Base-by-base conservation (phyloP, 2,113 vertebrate species). In the Myotis lucifugus region DNA sequence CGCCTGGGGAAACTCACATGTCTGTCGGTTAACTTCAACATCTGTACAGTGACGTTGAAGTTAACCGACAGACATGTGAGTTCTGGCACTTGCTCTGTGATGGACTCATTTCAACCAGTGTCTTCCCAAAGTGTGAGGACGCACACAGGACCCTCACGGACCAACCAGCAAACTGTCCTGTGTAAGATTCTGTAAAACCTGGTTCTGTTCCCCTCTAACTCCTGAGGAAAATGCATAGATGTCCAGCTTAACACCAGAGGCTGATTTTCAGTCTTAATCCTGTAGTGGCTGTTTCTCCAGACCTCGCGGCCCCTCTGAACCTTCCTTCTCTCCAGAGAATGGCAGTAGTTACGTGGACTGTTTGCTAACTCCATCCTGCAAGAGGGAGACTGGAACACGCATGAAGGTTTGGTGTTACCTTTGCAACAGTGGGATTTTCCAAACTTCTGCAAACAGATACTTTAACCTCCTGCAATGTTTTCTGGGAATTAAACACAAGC, bases 391-490 rank as follows among this genome's bases (percentile, higher is more conserved):
- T 59, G 82, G 42, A 79, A 91, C 42, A 32, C 19, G 40, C 59
- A 93, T 95, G 64, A 67, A 23, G 37, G 21, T 14, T 0, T 3
- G 69, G 5, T 89, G 59, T 90, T 92, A 78, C 78, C 85, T 70
- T 88, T 73, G 77, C 86, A 88, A 85, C 46, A 77, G 4, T 84
- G 46, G 21, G 37, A 21, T 42, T 96, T 97, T 88, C 91, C 69
- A 93, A 85, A 96, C 76, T 94, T 96, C 92, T 59, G 56, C 81
- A n/a, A 94, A 93, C 0, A 92, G 85, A 76, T 94, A 74, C 54
- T 94, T 95, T 6, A 69, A 42, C 76, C 85, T 92, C 59, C 74
- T 94, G 93, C 84, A 95, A 96, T 21, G 2, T 96, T 97, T 96
- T 73, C 12, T 79, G 87, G 88, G 72, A 93, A 94, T 91, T 91